Evolutionary conservation across 2,113 vertebrate genomes (phyloP), one percentile per base, ranked within the genome.

Genomic region (Chiloscyllium plagiosum): DNA sequence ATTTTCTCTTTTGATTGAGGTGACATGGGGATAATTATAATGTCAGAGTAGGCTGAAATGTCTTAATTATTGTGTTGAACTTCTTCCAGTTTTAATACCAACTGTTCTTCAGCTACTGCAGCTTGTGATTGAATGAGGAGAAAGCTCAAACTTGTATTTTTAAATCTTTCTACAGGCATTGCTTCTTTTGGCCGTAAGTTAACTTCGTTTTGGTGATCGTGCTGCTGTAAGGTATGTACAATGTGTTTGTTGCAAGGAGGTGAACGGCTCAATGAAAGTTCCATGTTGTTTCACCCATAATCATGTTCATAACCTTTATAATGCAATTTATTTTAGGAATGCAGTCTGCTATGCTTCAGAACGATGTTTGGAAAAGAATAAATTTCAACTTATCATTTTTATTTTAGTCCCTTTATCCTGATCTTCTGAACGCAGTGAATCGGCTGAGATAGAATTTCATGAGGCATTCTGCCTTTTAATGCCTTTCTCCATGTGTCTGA

Each of bases 171-270:
- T 90, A 93, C 96, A 99, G 99, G 99, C 96, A 98, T 99, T 96
- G 98, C 99, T 96, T 99, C 98, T 97, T 98, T 99, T 29, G 99
- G 99, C 96, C 99, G 99, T 98, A 99, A 99, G 98, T 99, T 99
- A 98, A 99, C 99, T 97, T 99, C 99, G 12, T 99, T 99, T 96
- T 99, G 99, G 99, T 99, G 98, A 99, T 97, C 97, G 96, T 96
- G 97, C 96, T 87, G 96, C 96, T 96, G 96, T 96, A 96, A 96
- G 98, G 99, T 99, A 96, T 98, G 98, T 98, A 69, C 29, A 99
- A 96, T 98, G 98, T 98, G 10, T 72, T 26, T 29, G 4, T 50
- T 50, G 69, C 2, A 72, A 29, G 12, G 42, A 69, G n/a, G 10
- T 29, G 42, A 72, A 95, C 42, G 24, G 24, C 13, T 29, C 20